Evolutionary conservation across 1,140 invertebrate genomes (phyloP), one percentile per base, ranked within the genome.

Genomic region (Brachionus rotundiformis): DNA sequence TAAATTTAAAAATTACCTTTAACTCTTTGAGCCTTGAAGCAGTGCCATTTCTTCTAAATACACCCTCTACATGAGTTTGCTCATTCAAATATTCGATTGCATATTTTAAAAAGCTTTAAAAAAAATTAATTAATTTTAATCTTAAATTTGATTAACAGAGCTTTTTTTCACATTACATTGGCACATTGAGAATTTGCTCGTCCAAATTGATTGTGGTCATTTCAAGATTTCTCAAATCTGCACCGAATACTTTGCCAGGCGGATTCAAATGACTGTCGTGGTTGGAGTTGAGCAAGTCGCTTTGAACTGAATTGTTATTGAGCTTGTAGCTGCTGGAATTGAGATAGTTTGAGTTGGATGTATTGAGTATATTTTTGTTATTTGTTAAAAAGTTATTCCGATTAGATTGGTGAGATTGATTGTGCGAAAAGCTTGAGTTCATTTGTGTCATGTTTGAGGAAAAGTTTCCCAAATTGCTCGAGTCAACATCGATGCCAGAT

Each of bases 21-120:
- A 79, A 25, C 47, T 79, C 76, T 59, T 79, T 79, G n/a, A 79
- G 76, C 10, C 76, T 47, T 23, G 76, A 79, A 19, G 76, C 76
- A 27, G 76, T 79, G 6, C 76, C 76, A 27, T 79, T 79, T 2
- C 76, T 44, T 36, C 76, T 36, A 54, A 79, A 79, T 1, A 79
- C 33, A 19, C 76, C 76, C 19, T 79, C 76, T 3, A 79, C 27
- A 19, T 79, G 76, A 8, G 59, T 54, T 33, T 36, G 36, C 11
- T 79, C 76, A 16, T 54, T 59, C 7, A 79, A 8, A 31, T 59
- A 79, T 27, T 79, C 76, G 10, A 79, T 54, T 8, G 76, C 76
- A 63, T 27, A 63, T 63, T 79, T 79, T 19, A 79, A 31, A 33
- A 79, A 79, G 5, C 68, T 73, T 16, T 39, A 71, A 36, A 10